Base-by-base conservation (phyloP, 1,140 invertebrate species). In the Zaprionus capensis region DNA sequence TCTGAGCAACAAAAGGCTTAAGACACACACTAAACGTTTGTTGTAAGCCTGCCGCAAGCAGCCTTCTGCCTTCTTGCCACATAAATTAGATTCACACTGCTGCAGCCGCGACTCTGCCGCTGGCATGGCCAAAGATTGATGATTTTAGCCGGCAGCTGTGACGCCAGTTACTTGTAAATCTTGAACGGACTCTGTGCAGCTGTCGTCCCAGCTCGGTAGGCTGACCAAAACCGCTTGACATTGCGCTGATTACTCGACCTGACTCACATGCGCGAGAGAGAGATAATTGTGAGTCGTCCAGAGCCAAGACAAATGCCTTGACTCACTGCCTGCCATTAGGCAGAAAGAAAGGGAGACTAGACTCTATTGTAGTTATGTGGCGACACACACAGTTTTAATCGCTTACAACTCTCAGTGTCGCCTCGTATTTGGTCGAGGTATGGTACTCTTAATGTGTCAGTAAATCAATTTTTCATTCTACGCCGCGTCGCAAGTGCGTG, bases 251-350 rank as follows among this genome's bases (percentile, higher is more conserved):
- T 86, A 76, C 72, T 34, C 53, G 46, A 51, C 20, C 44, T 79
- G 82, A 86, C 51, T 86, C 76, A 82, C 67, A 41, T 36, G 44
- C 59, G 38, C 20, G 46, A 22, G 7, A 62, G 1, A 62, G 36
- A 46, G 44, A 49, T 22, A 62, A 66, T 65, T 64, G 68, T 51
- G 46, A 58, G 46, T 5, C 46, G 46, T 7, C 17, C 36, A 53
- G 36, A 57, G 36, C 20, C 38, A 58, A 49, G 46, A 22, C 46
- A 51, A 51, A 51, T 24, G 68, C 55, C 55, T 72, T 83, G 83
- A 88, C 68, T 88, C 84, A 88, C 76, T 87, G 78, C 88, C 84
- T 87, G 78, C 88, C 84, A 88, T 87, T 88, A 88, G 74, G 6
- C 3, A 17, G 2, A 20, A 20, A 22, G 53, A 53, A 53, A 17